phyloP scores from a whole-genome alignment of 2,888 invertebrate species.

The Stenolophus ochropezus region DNA sequence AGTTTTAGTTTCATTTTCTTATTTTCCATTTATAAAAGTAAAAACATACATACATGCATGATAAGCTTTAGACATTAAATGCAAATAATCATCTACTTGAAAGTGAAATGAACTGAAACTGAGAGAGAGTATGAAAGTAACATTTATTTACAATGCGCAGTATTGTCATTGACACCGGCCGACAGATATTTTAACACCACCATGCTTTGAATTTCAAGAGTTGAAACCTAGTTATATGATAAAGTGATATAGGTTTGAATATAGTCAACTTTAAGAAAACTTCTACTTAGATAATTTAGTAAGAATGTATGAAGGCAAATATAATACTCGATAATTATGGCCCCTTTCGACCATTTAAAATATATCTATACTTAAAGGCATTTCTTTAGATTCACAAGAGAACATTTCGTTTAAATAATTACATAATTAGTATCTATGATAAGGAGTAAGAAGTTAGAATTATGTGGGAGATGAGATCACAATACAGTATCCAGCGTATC shows the following conservation, averaged over 20 bases:
- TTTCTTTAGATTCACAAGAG: constrained; percentile 42
- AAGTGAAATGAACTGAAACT: not conserved
- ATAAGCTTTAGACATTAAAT: constrained; percentile 29
- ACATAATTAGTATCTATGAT: constrained; percentile 24
- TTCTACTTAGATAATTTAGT: constrained; percentile 1
- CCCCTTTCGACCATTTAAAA: constrained; percentile 43
- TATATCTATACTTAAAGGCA: constrained; percentile 48
- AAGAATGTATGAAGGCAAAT: constrained; percentile 51
- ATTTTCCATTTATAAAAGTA: constrained; percentile 48
- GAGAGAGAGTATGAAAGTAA: not conserved
- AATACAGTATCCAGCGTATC: constrained; percentile 85
- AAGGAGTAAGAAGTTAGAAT: constrained; percentile 57
- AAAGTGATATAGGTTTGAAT: not conserved
- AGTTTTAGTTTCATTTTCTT: constrained; percentile 24
- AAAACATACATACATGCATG: constrained; percentile 52
- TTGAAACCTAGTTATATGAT: not conserved
- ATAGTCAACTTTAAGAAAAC: constrained; percentile 6
- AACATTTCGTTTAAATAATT: constrained; percentile 47
- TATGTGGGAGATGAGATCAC: constrained; percentile 74
- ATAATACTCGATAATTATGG: constrained; percentile 44
- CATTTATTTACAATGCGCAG: constrained; percentile 5
- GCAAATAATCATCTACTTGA: constrained; percentile 1
- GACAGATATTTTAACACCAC: not conserved
- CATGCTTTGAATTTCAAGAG: not conserved
- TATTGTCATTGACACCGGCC: constrained; percentile 7